phyloP scores from a whole-genome alignment of 2,113 vertebrate species.

The human region GRCh38 chr3:15518001-15518500 shows the following conservation, averaged over 20 bases:
- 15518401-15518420: not conserved
- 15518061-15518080: too few relatives aligned
- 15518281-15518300: not conserved
- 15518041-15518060: too few relatives aligned
- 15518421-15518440: not conserved
- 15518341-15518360: not conserved
- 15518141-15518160: too few relatives aligned
- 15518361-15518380: too few relatives aligned
- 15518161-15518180: too few relatives aligned
- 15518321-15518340: not conserved
- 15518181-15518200: too few relatives aligned
- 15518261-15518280: not conserved
- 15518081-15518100: too few relatives aligned
- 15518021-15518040: too few relatives aligned
- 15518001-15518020: rapidly evolving
- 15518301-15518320: not conserved
- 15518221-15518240: too few relatives aligned
- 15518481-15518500: not conserved
- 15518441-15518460: not conserved
- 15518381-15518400: not conserved
- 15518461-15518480: not conserved
- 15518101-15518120: too few relatives aligned
- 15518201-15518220: too few relatives aligned
- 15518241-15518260: not conserved
- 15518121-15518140: too few relatives aligned